phyloP scores from a whole-genome alignment of 2,888 invertebrate genomes.

The Eugnorisma glareosa region DNA sequence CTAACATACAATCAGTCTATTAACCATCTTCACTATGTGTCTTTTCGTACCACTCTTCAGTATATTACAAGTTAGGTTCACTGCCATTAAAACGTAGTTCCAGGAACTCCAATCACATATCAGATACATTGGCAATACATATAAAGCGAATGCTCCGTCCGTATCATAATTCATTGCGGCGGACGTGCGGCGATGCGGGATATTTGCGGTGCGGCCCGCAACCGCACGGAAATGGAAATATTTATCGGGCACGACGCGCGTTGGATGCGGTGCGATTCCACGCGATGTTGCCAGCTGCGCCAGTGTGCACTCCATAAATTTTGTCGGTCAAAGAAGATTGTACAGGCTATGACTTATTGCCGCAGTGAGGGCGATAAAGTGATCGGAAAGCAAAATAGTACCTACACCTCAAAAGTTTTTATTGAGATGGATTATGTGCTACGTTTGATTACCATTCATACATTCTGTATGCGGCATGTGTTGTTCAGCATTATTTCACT shows the following conservation, averaged over 20 bases:
- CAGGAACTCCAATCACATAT: conserved; percentile 45
- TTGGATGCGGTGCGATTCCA: conserved; percentile 18
- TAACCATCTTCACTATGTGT: no score
- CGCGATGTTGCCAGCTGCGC: conserved; percentile 15
- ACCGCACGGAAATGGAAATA: conserved; percentile 57
- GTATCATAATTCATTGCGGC: conserved; percentile 60
- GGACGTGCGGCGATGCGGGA: conserved; percentile 7
- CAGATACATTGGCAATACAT: conserved; percentile 59
- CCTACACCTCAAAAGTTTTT: background rate
- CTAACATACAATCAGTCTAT: no score
- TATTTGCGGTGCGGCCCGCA: conserved; percentile 30
- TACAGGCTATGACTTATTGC: conserved; percentile 12
- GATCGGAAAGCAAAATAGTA: background rate
- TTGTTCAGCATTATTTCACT: background rate
- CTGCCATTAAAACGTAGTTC: conserved; percentile 26
- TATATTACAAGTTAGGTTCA: background rate
- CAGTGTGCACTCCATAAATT: conserved; percentile 18
- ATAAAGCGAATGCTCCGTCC: conserved; percentile 43
- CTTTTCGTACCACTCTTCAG: background rate
- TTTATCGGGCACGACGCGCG: conserved; percentile 35
- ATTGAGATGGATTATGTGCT: background rate
- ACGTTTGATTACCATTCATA: background rate
- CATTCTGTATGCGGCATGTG: background rate
- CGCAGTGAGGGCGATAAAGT: background rate
- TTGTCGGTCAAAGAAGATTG: conserved; percentile 9